phyloP scores from a whole-genome alignment of 2,888 invertebrate species.

The Andrena fulva region DNA sequence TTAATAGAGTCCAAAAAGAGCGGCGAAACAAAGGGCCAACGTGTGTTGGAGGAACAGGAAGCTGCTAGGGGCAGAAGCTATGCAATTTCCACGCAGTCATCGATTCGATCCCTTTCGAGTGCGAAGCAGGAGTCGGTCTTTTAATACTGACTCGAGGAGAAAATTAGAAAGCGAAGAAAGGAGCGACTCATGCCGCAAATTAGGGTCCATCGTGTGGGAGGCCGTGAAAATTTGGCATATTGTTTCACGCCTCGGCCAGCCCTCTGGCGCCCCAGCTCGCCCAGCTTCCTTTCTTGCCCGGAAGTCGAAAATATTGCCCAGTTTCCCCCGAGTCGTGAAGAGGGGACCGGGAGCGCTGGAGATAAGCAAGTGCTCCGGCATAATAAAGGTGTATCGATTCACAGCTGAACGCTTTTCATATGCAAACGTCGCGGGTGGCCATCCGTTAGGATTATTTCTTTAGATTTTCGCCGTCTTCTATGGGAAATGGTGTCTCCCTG shows the following conservation, averaged over 20 bases:
- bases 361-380: conserved; percentile 82
- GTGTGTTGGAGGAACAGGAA: not conserved
- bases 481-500: conserved; percentile 35
- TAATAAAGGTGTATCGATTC: conserved; percentile 84
- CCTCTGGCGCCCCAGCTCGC: conserved; percentile 15
- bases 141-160: conserved; percentile 12
- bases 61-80: not conserved
- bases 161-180: conserved; percentile 60
- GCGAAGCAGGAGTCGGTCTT: conserved; percentile 17
- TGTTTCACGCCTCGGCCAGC: conserved; percentile 76
- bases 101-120: conserved; percentile 29
- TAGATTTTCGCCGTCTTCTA: conserved; percentile 69
- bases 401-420: conserved; percentile 81
- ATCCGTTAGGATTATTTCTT: conserved; percentile 84
- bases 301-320: conserved; percentile 83
- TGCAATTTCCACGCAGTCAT: conserved; percentile 52
- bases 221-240: conserved; percentile 78
- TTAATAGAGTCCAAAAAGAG: not conserved
- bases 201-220: conserved; percentile 42
- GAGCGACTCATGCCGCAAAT: conserved; percentile 55
- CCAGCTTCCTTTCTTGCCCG: conserved; percentile 57
- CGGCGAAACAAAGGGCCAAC: not conserved
- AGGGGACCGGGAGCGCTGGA: conserved; percentile 64
- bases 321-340: conserved; percentile 74
- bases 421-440: conserved; percentile 83